Conservation (phyloP, 2,797 vertebrate genomes). For the Cynopterus sphinx region DNA sequence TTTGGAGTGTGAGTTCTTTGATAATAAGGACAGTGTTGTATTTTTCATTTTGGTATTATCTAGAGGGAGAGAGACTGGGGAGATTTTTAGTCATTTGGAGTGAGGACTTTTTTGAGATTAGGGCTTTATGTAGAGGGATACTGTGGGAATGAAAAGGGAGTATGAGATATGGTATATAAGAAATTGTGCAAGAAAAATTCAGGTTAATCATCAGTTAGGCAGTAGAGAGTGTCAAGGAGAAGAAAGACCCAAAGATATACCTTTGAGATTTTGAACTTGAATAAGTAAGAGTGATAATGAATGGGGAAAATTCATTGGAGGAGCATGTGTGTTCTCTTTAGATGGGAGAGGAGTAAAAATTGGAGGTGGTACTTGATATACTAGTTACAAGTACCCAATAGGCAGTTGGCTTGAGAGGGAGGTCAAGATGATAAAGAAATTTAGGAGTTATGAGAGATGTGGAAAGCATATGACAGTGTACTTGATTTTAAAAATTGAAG, state of each 20-base stretch:
- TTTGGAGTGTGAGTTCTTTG: constrained; percentile 24
- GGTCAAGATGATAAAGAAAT: constrained; percentile 15
- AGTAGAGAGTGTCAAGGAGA: background rate
- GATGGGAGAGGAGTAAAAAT: constrained; percentile 5
- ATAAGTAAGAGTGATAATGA: constrained; percentile 1
- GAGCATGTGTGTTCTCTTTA: background rate
- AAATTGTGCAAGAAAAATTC: constrained; percentile 24
- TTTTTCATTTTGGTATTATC: constrained; percentile 34
- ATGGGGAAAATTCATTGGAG: background rate
- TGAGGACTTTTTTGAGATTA: constrained; percentile 2
- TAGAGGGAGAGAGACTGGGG: background rate
- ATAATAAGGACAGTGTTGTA: background rate
- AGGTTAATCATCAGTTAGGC: background rate
- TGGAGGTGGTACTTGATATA: background rate
- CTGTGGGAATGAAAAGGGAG: background rate
- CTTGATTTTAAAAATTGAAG: constrained; percentile 58
- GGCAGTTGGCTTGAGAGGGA: background rate
- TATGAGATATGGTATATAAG: background rate
- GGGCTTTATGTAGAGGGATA: background rate
- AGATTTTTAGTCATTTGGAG: constrained; percentile 36
- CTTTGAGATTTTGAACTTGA: background rate
- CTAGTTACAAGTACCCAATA: background rate
- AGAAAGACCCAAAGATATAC: background rate
- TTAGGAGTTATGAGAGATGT: constrained; percentile 33
- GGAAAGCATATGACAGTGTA: background rate